Base-by-base conservation (phyloP, 2,797 vertebrate species). In the Trachops cirrhosus region DNA sequence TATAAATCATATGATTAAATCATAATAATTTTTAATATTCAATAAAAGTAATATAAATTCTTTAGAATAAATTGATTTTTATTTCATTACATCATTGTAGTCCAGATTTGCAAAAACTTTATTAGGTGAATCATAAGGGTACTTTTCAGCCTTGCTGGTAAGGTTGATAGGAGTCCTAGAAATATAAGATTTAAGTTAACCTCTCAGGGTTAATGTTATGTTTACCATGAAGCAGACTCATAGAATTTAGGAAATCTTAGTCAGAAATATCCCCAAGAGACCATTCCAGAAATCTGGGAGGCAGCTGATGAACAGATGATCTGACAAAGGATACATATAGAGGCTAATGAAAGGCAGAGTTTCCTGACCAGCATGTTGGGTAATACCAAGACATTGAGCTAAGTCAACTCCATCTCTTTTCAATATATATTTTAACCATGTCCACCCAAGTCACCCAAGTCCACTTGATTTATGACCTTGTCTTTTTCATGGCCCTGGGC, bases 321-420 rank as follows among this genome's bases (percentile, higher is more conserved):
- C 19, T 46, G 64, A 41, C 22, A 34, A 34, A 24, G 44, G 26
- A 22, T 50, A 8, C 2, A 1, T 12, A 0, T 1, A 21, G 9
- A 84, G 24, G 26, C 26, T 64, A n/a, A 19, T 12, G 6, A 6
- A 37, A 41, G 44, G 3, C 24, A 22, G 0, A 2, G 14, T 41
- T 74, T 52, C 24, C n/a, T 44, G 10, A 74, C 10, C 24, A 22
- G 11, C 46, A 12, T 34, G 6, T 9, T 64, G 52, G 46, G 34
- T 39, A 16, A 21, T 0, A 0, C n/a, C 59, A 32, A 41, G 44
- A 71, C 8, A 4, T 0, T 4, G 5, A 5, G 32, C 16, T 46
- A 50, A 12, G 34, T 41, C 54, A 44, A 15, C 29, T 21, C 34
- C 29, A 19, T 7, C 18, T 37, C n/a, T 57, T 52, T 52, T 11